A percentile compares a stretch with the other conserved stretches of the same genome.
Conservation (phyloP, 1,140 invertebrate species). For the Arion vulgaris region DNA sequence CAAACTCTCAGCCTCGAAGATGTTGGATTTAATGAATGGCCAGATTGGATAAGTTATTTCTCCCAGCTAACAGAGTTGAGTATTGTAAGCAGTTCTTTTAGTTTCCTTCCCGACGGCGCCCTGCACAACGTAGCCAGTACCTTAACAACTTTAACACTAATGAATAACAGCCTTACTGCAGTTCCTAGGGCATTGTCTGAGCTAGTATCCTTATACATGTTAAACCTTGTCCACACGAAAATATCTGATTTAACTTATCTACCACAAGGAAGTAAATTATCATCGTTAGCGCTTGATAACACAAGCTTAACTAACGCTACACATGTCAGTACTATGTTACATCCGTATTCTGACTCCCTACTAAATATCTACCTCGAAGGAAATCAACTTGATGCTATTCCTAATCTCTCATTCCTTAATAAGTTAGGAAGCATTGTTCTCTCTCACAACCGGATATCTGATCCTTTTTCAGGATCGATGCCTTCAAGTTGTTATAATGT, state of each 20-base stretch:
- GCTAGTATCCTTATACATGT: background rate
- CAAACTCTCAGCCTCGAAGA: background rate
- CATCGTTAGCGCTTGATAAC: background rate
- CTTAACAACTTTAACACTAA: background rate
- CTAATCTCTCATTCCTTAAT: background rate
- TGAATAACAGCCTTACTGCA: background rate
- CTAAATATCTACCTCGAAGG: background rate
- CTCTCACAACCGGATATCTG: background rate
- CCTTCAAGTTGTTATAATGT: background rate
- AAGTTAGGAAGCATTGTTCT: background rate
- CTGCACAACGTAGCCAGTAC: background rate
- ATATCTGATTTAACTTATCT: background rate
- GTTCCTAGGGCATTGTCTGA: background rate
- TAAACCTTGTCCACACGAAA: background rate
- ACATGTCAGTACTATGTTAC: background rate
- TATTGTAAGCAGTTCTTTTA: background rate
- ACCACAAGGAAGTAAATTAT: background rate
- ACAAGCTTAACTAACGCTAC: background rate
- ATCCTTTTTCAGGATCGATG: background rate
- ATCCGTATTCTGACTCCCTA: background rate
- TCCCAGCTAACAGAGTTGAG: background rate
- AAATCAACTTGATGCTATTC: background rate
- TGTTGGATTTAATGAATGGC: background rate
- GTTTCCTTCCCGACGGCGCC: background rate
- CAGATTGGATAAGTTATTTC: constrained; percentile 1